Base-by-base conservation (phyloP, 1,140 invertebrate genomes). In the Listronotus oregonensis region DNA sequence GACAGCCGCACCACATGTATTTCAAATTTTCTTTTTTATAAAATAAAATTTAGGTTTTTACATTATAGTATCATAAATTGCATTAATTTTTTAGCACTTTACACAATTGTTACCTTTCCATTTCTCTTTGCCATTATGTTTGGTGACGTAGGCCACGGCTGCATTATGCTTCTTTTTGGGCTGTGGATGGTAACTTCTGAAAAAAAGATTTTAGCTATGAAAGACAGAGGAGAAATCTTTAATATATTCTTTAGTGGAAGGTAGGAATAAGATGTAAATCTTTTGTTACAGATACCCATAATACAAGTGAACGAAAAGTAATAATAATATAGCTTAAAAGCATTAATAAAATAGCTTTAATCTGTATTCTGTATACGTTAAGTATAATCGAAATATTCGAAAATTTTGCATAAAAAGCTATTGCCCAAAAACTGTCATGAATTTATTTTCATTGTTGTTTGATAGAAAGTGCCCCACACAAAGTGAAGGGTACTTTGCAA, bases 81-180 rank as follows among this genome's bases (percentile, higher is more conserved):
- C n/a, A n/a, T n/a, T n/a, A n/a, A n/a, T n/a, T n/a, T 84, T 86
- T 55, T 82, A 87, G 92, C 93, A 55, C 85, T 94, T 0, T 98
- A 93, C 78, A 95, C 95, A 0, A 95, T 95, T 73, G 95, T 99
- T 58, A 96, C 95, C 0, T 99, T 99, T 81, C 97, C 97, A 37
- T 99, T 99, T 82, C 80, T 99, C 42, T 99, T 99, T 82, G 93
- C 92, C 57, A 87, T 98, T 72, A 99, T 99, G 97, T 99, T 99
- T 80, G 97, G 96, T 44, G 97, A 99, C 80, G 80, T 90, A 70
- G 97, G 97, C 3, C 97, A 99, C 78, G 96, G 94, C 18, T 12
- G 88, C 0, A 88, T 95, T 51, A 86, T 95, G 84, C 79, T 87
- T 2, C 27, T 88, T 0, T 91, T 93, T 72, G 92, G 86, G 0